Evolutionary conservation across 2,797 vertebrate species (phyloP).

Genomic region (Eulemur mongoz): DNA sequence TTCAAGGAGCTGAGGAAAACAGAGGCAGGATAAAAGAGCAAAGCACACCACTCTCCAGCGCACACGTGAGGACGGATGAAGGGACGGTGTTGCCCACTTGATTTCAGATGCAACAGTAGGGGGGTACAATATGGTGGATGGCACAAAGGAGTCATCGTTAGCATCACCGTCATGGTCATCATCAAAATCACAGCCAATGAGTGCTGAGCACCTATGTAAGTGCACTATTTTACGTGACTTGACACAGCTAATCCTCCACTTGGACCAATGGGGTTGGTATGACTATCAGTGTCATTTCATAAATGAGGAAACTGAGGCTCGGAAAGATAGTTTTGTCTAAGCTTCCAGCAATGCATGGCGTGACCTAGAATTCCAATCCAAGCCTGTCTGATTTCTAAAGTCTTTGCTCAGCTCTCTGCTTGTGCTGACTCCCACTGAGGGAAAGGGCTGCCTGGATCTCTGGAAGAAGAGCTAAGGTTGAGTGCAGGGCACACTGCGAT

Average conservation of each 20-base stretch:
- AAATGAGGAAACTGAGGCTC: neutral
- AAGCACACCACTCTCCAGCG: neutral
- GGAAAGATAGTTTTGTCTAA: neutral
- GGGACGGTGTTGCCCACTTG: neutral
- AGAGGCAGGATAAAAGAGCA: neutral
- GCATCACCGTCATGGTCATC: neutral
- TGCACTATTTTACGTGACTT: neutral
- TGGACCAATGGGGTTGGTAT: neutral
- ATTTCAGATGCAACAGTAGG: neutral
- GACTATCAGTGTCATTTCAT: neutral
- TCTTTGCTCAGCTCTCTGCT: neutral
- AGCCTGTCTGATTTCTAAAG: neutral
- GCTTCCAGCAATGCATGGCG: neutral
- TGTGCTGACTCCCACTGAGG: neutral
- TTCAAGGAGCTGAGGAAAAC: neutral
- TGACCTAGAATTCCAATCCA: neutral
- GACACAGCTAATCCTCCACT: neutral
- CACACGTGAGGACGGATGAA: neutral
- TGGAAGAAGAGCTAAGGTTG: neutral
- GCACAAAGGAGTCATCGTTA: neutral
- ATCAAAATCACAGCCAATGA: neutral
- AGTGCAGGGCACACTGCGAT: neutral
- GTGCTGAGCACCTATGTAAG: neutral
- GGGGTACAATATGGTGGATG: neutral
- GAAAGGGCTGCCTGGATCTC: neutral